Conservation (phyloP, 2,113 vertebrate genomes). For the Bagarius yarrelli region DNA sequence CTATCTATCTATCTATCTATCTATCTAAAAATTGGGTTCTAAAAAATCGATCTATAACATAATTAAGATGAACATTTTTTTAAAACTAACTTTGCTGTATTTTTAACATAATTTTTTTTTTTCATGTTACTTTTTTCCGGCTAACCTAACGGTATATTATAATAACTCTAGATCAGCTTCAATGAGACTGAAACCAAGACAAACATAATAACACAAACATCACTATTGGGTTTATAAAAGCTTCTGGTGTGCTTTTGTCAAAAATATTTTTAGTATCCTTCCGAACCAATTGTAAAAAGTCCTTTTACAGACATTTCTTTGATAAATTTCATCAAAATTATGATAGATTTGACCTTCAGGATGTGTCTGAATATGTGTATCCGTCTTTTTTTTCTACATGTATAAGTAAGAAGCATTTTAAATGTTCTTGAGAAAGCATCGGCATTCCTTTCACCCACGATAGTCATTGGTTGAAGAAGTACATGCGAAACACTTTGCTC, state of each 20-base stretch:
- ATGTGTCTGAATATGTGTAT: conserved; percentile 13
- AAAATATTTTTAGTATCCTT: conserved; percentile 12
- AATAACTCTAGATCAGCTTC: conserved; percentile 16
- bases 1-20: background rate
- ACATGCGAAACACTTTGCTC: conserved; percentile 5
- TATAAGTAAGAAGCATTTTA: background rate
- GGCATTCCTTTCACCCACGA: background rate
- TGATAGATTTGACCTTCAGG: conserved; percentile 39
- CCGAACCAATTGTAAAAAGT: background rate
- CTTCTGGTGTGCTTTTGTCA: conserved; percentile 22
- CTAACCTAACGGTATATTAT: conserved; percentile 7
- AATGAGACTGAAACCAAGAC: conserved; percentile 1
- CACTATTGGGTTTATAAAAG: conserved; percentile 17
- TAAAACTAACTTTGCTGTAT: background rate
- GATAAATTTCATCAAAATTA: conserved; percentile 22
- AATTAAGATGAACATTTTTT: background rate
- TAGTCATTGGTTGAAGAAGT: background rate
- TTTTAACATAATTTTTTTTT: background rate
- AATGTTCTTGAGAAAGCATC: background rate
- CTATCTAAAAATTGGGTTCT: too few species aligned
- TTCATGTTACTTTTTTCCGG: background rate
- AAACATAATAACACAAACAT: conserved; percentile 8
- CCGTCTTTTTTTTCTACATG: background rate
- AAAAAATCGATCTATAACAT: background rate
- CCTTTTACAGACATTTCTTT: conserved; percentile 29